These are phyloP conservation scores for Dolichopus griseipennis DNA, from an alignment of 2,888 invertebrate genomes.

Conservation along the genomic window DNA sequence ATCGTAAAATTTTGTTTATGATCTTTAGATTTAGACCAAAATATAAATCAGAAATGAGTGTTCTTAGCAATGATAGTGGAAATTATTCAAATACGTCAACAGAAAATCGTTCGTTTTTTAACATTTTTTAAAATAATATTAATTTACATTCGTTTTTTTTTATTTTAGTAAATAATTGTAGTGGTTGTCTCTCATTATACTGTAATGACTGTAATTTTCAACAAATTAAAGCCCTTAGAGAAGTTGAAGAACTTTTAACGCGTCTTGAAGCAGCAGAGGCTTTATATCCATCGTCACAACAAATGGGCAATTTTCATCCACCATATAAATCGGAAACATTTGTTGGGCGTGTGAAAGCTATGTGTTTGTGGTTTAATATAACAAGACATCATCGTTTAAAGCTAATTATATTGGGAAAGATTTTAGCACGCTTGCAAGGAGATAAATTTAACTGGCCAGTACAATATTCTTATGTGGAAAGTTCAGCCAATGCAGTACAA, in stretches of 20 bases:
- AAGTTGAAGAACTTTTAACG: slow-evolving; percentile 62
- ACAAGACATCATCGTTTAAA: slow-evolving; percentile 75
- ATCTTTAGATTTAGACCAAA: slow-evolving; percentile 32
- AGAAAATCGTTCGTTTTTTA: neutral
- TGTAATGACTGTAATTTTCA: slow-evolving; percentile 62
- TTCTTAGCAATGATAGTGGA: slow-evolving; percentile 37
- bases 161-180: slow-evolving; percentile 38
- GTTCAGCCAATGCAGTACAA: slow-evolving; percentile 36
- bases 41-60: slow-evolving; percentile 33
- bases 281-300: slow-evolving; percentile 74
- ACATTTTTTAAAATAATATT: neutral
- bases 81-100: neutral
- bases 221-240: slow-evolving; percentile 64
- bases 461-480: slow-evolving; percentile 35
- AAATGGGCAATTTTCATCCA: slow-evolving; percentile 66
- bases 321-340: slow-evolving; percentile 44
- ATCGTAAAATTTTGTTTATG: slow-evolving; percentile 7
- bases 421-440: slow-evolving; percentile 47
- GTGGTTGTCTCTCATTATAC: slow-evolving; percentile 65
- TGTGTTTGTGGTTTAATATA: slow-evolving; percentile 89
- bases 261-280: slow-evolving; percentile 68
- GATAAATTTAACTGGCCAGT: slow-evolving; percentile 43
- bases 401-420: slow-evolving; percentile 62
- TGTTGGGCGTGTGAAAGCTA: slow-evolving; percentile 51
- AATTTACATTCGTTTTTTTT: slow-evolving; percentile 14